Percentiles rank a stretch among this genome's conserved stretches.
Conservation (phyloP, 2,888 invertebrate genomes). For the Autographa gamma region DNA sequence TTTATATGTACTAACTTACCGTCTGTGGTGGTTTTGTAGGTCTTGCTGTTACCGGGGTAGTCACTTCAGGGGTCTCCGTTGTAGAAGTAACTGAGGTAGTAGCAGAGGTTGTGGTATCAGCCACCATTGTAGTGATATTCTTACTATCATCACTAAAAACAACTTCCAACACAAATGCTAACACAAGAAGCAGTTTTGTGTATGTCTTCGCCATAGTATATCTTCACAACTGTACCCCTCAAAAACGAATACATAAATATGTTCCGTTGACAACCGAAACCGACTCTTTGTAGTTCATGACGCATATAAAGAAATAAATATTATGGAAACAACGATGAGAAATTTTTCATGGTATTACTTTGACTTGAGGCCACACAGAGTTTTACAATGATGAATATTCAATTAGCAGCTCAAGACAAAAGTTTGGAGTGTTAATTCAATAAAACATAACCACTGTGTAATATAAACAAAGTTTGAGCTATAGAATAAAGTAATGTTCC, state of each 20-base stretch:
- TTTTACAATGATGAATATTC: slow-evolving; percentile 62
- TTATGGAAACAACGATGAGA: slow-evolving; percentile 40
- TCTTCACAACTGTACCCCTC: slow-evolving; percentile 44
- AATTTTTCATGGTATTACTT: slow-evolving; percentile 54
- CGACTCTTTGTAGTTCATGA: slow-evolving; percentile 36
- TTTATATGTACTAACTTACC: slow-evolving; percentile 7
- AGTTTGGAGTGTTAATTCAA: slow-evolving; percentile 16
- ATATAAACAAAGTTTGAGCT: slow-evolving; percentile 5
- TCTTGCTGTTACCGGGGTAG: background rate
- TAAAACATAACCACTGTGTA: slow-evolving; percentile 5
- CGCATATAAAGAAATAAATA: slow-evolving; percentile 29
- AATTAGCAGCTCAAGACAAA: slow-evolving; percentile 33
- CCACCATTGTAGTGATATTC: slow-evolving; percentile 35
- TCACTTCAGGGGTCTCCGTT: slow-evolving; percentile 5
- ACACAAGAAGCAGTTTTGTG: slow-evolving; percentile 57
- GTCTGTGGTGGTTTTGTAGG: slow-evolving; percentile 5
- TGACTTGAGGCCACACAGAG: slow-evolving; percentile 47
- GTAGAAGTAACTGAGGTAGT: slow-evolving; percentile 19
- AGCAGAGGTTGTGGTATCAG: slow-evolving; percentile 27
- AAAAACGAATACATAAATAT: slow-evolving; percentile 55
- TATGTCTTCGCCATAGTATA: slow-evolving; percentile 58
- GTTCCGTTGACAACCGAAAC: slow-evolving; percentile 47
- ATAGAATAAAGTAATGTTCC: background rate
- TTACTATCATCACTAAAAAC: slow-evolving; percentile 57
- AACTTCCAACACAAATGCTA: slow-evolving; percentile 56